Conservation (phyloP, 2,113 vertebrate genomes). For the Dipodomys stephensi region DNA sequence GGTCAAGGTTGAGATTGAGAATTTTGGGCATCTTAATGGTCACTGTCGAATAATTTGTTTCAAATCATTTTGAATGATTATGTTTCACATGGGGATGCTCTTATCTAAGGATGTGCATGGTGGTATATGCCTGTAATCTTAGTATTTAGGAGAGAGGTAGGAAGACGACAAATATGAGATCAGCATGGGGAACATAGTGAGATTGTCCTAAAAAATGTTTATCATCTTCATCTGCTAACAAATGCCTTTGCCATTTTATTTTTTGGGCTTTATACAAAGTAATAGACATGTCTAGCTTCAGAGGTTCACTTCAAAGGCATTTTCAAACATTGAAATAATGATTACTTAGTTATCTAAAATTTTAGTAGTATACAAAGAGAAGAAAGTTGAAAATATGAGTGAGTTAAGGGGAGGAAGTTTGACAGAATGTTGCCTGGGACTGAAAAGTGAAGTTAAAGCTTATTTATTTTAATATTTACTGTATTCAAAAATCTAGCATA, state of each 20-base stretch:
- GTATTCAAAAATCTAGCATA: constrained; percentile 25
- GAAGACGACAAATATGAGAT: background rate
- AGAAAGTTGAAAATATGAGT: background rate
- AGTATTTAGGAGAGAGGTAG: background rate
- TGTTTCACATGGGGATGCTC: background rate
- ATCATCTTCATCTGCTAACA: constrained; percentile 1
- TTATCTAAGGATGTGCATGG: background rate
- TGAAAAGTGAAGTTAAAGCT: constrained; percentile 37
- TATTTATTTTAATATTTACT: constrained; percentile 57
- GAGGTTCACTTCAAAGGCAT: constrained; percentile 16
- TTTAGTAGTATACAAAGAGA: background rate
- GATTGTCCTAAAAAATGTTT: background rate
- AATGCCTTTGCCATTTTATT: constrained; percentile 26
- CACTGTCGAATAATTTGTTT: background rate
- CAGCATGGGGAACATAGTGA: too few species aligned
- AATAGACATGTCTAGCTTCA: background rate
- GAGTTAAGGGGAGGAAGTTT: background rate
- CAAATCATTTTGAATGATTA: constrained; percentile 14
- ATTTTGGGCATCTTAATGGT: background rate
- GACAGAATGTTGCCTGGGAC: background rate
- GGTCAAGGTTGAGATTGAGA: background rate
- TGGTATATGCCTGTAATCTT: background rate
- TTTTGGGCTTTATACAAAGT: constrained; percentile 44
- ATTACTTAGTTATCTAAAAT: constrained; percentile 31
- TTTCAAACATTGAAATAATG: background rate